These are phyloP conservation scores for Hirundo rustica DNA, from an alignment of 2,797 vertebrate species.

Conservation along the genomic window DNA sequence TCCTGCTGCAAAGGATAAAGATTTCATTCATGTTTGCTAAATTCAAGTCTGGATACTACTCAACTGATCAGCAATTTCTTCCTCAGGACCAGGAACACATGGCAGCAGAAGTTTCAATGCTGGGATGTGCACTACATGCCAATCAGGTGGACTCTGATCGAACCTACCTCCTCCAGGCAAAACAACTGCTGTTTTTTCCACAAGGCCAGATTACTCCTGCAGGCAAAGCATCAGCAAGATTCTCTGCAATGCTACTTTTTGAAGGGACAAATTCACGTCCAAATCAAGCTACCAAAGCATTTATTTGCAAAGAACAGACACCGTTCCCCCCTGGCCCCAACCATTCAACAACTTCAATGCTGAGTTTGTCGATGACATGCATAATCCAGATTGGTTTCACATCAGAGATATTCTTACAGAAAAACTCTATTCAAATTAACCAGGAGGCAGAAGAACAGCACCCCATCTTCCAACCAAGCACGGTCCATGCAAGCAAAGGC, in stretches of 20 bases:
- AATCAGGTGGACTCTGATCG: slow-evolving; percentile 14
- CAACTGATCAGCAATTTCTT: neutral
- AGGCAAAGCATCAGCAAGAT: neutral
- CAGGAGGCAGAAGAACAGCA: neutral
- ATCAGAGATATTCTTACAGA: neutral
- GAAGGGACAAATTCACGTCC: slow-evolving; percentile 6
- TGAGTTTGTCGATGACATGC: neutral
- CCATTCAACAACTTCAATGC: neutral
- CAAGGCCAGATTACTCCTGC: neutral
- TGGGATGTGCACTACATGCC: neutral
- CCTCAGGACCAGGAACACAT: neutral
- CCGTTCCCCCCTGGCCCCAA: neutral
- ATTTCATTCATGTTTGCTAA: neutral
- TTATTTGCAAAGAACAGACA: slow-evolving; percentile 6
- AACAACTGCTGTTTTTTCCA: slow-evolving; percentile 32
- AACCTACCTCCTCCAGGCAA: slow-evolving; percentile 23
- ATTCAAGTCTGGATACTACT: neutral
- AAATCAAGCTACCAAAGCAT: neutral
- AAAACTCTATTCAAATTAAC: neutral
- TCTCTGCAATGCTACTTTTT: neutral
- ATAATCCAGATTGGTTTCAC: neutral
- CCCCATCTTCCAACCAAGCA: neutral
- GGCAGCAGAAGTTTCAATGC: neutral
- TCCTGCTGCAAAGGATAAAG: neutral
- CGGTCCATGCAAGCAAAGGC: neutral